Conservation (phyloP, 2,797 vertebrate genomes). For the Artibeus jamaicensis region DNA sequence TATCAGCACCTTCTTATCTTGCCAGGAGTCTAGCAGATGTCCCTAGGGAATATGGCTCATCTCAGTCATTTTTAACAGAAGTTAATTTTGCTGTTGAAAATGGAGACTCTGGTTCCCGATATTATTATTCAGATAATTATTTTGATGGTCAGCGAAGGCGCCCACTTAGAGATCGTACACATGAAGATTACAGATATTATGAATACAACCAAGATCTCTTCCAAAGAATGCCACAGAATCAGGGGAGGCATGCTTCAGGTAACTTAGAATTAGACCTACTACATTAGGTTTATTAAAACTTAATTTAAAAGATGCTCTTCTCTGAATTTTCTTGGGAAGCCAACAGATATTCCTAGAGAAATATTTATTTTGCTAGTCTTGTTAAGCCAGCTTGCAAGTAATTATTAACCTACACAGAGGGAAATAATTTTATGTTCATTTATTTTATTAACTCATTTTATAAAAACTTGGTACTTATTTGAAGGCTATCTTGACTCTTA, state of each 20-base stretch:
- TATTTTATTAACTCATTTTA: constrained; percentile 6
- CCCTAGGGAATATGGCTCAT: constrained; percentile 90
- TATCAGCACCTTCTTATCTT: constrained; percentile 94
- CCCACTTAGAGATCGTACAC: constrained; percentile 88
- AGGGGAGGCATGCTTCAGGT: constrained; percentile 92
- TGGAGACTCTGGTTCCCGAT: constrained; percentile 88
- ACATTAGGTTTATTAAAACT: neutral
- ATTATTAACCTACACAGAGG: neutral
- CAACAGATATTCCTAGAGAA: neutral
- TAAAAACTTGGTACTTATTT: neutral
- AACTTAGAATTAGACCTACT: constrained; percentile 63
- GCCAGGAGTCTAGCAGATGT: constrained; percentile 91
- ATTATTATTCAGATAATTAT: constrained; percentile 91
- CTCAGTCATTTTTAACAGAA: constrained; percentile 92
- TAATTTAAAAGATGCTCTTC: constrained; percentile 6
- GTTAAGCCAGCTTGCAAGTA: neutral
- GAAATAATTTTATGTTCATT: constrained; percentile 29
- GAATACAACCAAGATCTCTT: constrained; percentile 91
- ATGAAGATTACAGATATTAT: constrained; percentile 94
- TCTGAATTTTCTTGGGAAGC: constrained; percentile 42
- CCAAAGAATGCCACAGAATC: constrained; percentile 91
- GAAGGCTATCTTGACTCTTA: neutral
- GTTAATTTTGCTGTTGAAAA: constrained; percentile 89
- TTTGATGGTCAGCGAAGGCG: constrained; percentile 90
- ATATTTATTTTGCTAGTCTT: constrained; percentile 32